Conservation (phyloP, 1,140 invertebrate genomes). For the Drosophila teissieri region DNA sequence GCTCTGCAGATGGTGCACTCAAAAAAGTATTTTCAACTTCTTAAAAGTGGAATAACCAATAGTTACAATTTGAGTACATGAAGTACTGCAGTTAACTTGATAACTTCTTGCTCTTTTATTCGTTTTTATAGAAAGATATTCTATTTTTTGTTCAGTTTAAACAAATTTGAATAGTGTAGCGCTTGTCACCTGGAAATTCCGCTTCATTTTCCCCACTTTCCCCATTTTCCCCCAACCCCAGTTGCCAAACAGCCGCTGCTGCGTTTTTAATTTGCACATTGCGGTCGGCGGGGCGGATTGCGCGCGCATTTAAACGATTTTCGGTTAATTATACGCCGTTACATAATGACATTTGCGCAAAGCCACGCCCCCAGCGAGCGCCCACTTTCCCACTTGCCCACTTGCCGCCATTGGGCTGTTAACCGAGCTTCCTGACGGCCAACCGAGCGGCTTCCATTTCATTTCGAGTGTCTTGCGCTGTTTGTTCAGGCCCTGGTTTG, state of each 20-base stretch:
- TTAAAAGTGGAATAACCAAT: too few relatives aligned
- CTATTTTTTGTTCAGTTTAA: neutral
- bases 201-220: constrained; percentile 30
- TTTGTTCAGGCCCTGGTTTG: constrained; percentile 38
- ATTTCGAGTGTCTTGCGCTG: constrained; percentile 47
- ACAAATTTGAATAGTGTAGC: neutral
- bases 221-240: constrained; percentile 5
- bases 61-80: too few relatives aligned
- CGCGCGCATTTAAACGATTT: constrained; percentile 71
- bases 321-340: constrained; percentile 77
- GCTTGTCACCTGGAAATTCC: constrained; percentile 32
- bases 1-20: constrained; percentile 9
- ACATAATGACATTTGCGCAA: constrained; percentile 74
- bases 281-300: constrained; percentile 43
- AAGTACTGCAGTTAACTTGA: too few relatives aligned
- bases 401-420: constrained; percentile 26
- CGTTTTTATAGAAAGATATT: neutral
- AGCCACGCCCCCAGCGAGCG: constrained; percentile 22
- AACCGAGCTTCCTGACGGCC: constrained; percentile 38
- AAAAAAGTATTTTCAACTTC: neutral
- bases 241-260: constrained; percentile 14
- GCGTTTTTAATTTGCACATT: constrained; percentile 76
- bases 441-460: constrained; percentile 35
- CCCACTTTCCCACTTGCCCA: neutral
- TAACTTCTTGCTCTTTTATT: too few relatives aligned